Percentiles rank a stretch among this genome's conserved stretches.
Evolutionary conservation across 2,797 vertebrate species (phyloP).

Genomic region (Falco novaeseelandiae): DNA sequence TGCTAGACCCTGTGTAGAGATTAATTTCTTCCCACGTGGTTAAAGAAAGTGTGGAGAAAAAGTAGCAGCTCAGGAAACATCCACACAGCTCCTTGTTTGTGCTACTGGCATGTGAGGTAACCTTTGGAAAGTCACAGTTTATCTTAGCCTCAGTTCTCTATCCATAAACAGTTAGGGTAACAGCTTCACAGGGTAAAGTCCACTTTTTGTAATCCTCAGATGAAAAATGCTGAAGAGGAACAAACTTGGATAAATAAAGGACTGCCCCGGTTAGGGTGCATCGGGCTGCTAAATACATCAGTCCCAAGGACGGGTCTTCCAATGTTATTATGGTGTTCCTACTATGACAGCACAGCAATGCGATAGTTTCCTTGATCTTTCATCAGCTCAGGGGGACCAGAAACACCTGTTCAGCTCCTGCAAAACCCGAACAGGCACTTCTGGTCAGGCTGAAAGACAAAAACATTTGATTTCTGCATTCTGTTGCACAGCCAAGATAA

Average conservation of each 20-base stretch:
- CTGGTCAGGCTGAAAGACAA: not conserved
- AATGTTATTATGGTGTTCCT: not conserved
- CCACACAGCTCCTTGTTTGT: not conserved
- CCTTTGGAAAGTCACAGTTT: slow-evolving; percentile 3
- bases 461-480: not conserved
- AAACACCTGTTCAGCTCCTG: not conserved
- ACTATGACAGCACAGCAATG: not conserved
- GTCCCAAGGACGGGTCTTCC: not conserved
- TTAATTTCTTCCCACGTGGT: not conserved
- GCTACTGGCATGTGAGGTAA: not conserved
- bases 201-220: not conserved
- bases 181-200: slow-evolving; percentile 18
- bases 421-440: not conserved
- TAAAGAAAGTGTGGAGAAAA: not conserved
- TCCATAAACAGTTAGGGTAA: not conserved
- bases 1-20: not conserved
- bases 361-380: not conserved
- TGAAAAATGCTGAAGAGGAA: slow-evolving; percentile 16
- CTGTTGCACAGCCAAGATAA: not conserved
- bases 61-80: not conserved
- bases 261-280: not conserved
- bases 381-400: not conserved
- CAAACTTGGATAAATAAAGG: slow-evolving; percentile 26
- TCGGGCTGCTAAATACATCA: not conserved
- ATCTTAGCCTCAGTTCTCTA: not conserved